Evolutionary conservation across 1,140 invertebrate genomes (phyloP).

Genomic region (Stegodyphus mimosarum): DNA sequence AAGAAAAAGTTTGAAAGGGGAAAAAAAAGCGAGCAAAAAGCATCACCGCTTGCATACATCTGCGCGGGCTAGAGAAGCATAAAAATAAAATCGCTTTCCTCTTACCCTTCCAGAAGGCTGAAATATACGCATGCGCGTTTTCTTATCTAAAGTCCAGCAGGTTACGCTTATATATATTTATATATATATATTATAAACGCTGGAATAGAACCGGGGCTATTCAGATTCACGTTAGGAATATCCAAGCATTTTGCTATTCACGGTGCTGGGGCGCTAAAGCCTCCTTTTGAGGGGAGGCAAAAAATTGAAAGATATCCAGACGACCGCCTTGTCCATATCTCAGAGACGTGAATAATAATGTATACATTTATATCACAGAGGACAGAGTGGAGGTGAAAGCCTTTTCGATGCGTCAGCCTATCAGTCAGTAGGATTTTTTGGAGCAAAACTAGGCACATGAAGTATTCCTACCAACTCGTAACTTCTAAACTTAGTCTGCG

Average conservation of each 20-base stretch:
- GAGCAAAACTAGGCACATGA: slow-evolving; percentile 7
- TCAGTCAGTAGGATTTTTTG: slow-evolving; percentile 8
- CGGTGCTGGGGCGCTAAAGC: slow-evolving; percentile 6
- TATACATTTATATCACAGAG: too few species aligned
- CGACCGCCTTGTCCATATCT: slow-evolving; percentile 9
- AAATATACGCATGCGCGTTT: too few species aligned
- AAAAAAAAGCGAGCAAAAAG: slow-evolving; percentile 19
- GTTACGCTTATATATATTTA: neutral
- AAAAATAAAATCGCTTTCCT: slow-evolving; percentile 32
- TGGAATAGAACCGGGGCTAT: slow-evolving; percentile 8
- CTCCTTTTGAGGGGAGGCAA: neutral
- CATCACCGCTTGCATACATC: slow-evolving; percentile 24
- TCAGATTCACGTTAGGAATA: slow-evolving; percentile 27
- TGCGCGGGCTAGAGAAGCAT: slow-evolving; percentile 21
- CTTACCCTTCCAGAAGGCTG: too few species aligned
- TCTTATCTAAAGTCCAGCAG: too few species aligned
- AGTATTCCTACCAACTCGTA: too few species aligned
- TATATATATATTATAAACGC: neutral
- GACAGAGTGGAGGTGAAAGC: too few species aligned
- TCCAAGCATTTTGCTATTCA: slow-evolving; percentile 1
- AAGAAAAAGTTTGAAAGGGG: neutral
- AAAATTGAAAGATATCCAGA: neutral
- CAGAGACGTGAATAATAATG: too few species aligned
- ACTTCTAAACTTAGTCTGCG: neutral
- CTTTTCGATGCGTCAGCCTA: slow-evolving; percentile 6